Evolutionary conservation across 2,797 vertebrate species (phyloP).

Genomic region (Cuniculus paca): DNA sequence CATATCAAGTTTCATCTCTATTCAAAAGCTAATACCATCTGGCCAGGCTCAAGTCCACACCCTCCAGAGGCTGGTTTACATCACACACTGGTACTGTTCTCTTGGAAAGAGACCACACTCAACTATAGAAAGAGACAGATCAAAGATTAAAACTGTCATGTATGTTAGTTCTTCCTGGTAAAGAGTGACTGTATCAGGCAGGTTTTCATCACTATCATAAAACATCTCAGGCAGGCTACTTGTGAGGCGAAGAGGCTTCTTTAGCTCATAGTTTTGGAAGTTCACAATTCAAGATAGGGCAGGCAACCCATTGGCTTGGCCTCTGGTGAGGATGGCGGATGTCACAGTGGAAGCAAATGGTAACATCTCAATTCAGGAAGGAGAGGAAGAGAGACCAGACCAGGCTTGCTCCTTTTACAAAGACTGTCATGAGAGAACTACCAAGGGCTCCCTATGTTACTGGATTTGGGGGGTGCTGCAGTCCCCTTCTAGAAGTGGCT

Average conservation of each 20-base stretch:
- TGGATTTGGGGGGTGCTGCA: neutral
- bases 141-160: constrained; percentile 7
- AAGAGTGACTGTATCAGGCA: neutral
- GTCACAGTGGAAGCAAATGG: neutral
- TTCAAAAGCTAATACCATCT: constrained; percentile 16
- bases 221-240: neutral
- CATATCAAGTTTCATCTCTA: constrained; percentile 18
- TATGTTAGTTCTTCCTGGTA: constrained; percentile 24
- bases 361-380: neutral
- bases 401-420: neutral
- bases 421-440: neutral
- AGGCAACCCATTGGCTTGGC: neutral
- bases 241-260: neutral
- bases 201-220: neutral
- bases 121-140: neutral
- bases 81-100: neutral
- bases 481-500: neutral
- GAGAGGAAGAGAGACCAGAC: neutral
- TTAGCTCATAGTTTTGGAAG: neutral
- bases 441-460: neutral
- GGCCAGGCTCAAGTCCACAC: neutral
- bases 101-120: neutral
- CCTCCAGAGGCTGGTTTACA: neutral
- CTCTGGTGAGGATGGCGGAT: neutral
- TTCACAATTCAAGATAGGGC: neutral